Base-by-base conservation (phyloP, 2,888 invertebrate genomes). In the Athalia circularis region DNA sequence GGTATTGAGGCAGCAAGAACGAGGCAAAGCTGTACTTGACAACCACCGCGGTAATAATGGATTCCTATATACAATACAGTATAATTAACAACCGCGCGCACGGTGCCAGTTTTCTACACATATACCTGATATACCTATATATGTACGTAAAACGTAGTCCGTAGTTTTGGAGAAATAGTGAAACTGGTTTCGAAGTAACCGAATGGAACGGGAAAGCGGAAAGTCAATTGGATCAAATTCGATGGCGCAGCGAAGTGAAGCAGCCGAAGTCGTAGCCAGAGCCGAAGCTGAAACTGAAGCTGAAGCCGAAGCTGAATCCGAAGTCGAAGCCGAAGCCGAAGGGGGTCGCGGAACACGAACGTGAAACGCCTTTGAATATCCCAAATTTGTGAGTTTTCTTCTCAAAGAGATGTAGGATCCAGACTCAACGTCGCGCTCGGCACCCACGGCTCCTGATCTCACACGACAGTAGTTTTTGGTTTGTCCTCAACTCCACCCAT, bases 21-120 rank as follows among this genome's bases (percentile, higher is more conserved):
- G 59, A 57, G 45, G 57, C 59, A 3, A 72, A n/a, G 77, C 78
- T 80, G 65, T 79, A 62, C 78, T 72, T 77, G 79, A 79, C 80
- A 81, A 77, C 79, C 78, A 57, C 72, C 77, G 64, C n/a, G n/a
- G n/a, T 62, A 57, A 77, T 81, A 82, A 83, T 80, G 78, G 68
- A 80, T 80, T 82, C 79, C 64, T 29, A 50, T 52, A 77, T 75
- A 81, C 72, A 81, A 83, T 83, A 82, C 79, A 52, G 68, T 78
- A 65, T 79, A 80, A 84, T 83, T 81, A 82, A 79, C 82, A 80
- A 79, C 79, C 45, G 72, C 15, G 62, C 15, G 70, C 3, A 11
- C 1, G 57, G 54, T 54, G 8, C 29, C 29, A 0, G 29, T 29
- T 29, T 29, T 29, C 29, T 29, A 29, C 29, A 29, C 2, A 29